Evolutionary conservation across 2,888 invertebrate species (phyloP).

Genomic region (Tenthredo distinguenda): DNA sequence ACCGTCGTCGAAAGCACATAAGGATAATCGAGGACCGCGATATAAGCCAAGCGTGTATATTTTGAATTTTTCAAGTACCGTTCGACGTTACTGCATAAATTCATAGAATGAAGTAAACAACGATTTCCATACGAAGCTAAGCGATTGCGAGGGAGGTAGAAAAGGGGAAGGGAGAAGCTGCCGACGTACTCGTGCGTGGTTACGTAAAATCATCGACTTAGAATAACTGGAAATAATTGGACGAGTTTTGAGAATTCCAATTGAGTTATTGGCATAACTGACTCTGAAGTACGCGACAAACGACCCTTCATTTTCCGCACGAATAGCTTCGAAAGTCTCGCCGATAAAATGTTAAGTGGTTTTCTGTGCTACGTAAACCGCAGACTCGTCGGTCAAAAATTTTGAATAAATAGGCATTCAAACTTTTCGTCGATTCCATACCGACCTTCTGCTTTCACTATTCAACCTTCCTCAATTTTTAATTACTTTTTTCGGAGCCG

Average conservation of each 20-base stretch:
- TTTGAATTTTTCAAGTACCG: slow-evolving; percentile 23
- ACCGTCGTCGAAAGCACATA: not conserved
- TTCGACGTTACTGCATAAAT: slow-evolving; percentile 29
- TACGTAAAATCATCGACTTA: slow-evolving; percentile 22
- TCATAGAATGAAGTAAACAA: slow-evolving; percentile 20
- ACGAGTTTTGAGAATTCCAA: slow-evolving; percentile 8
- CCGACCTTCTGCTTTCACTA: not conserved
- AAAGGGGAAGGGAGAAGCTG: not conserved
- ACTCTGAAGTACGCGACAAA: not conserved
- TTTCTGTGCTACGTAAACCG: slow-evolving; percentile 16
- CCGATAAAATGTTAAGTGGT: slow-evolving; percentile 36
- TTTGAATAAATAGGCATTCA: slow-evolving; percentile 39
- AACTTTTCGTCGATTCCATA: not conserved
- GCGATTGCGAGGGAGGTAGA: slow-evolving; percentile 5
- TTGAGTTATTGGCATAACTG: slow-evolving; percentile 21
- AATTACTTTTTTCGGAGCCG: not conserved
- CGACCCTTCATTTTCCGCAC: slow-evolving; percentile 21
- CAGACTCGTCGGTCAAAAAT: slow-evolving; percentile 17
- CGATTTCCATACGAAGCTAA: slow-evolving; percentile 41
- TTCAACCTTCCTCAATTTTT: not conserved
- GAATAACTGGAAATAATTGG: slow-evolving; percentile 28
- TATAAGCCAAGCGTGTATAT: slow-evolving; percentile 14
- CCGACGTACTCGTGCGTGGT: not conserved
- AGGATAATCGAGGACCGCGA: not conserved
- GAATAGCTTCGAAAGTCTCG: slow-evolving; percentile 29